Base-by-base conservation (phyloP, 2,113 vertebrate species). In the Phodopus roborovskii region DNA sequence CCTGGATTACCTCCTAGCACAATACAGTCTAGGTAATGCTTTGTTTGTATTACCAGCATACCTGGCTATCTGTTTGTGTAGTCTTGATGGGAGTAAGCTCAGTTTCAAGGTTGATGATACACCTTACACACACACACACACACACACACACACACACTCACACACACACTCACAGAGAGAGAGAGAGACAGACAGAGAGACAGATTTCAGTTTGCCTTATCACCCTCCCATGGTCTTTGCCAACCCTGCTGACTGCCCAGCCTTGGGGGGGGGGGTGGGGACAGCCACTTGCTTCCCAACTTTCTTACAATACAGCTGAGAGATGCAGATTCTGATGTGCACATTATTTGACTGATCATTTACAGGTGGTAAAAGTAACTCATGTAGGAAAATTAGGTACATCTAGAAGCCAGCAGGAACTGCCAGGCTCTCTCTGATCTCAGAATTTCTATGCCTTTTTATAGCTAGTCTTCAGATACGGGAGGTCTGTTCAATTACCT, bases 21-120 rank as follows among this genome's bases (percentile, higher is more conserved):
- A 36, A 3, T 64, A 45, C 3, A 39, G 28, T 53, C 17, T 8
- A 66, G 42, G 28, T 30, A 36, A 12, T 2, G 4, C 90, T 92
- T 48, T 74, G 16, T 64, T 56, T 64, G 66, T 71, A 53, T 90
- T 13, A 39, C 36, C 11, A 64, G 15, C 5, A 48, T 64, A 7
- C 48, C 26, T 0, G 33, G 73, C 26, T 17, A 2, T 16, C 42
- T 0, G 50, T 22, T 12, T 75, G 30, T 8, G 0, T 3, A 17
- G 15, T 33, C n/a, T 30, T 39, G 7, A 5, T 20, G 33, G 73
- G 28, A 70, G 36, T 2, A 0, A 11, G 58, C 16, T 30, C 50
- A 6, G 6, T 71, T 87, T 71, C 22, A 33, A 39, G 39, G n/a
- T 5, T 36, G 11, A 15, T 1, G 19, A 7, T 12, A 8, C 16